Evolutionary conservation across 2,888 invertebrate species (phyloP).

Genomic region (Bombyx huttoni): DNA sequence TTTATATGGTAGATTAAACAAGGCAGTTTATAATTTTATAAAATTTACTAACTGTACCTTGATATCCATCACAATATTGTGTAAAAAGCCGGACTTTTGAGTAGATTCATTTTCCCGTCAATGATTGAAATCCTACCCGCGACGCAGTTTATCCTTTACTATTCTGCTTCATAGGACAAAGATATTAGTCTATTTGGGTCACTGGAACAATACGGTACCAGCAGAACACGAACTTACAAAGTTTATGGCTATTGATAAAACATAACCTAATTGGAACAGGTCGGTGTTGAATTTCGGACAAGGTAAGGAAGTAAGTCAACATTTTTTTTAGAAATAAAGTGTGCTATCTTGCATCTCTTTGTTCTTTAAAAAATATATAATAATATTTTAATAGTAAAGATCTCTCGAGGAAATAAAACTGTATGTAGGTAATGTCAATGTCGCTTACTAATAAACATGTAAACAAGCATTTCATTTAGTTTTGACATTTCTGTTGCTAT

Average conservation of each 20-base stretch:
- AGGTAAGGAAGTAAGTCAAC: too few species aligned
- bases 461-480: constrained; percentile 11
- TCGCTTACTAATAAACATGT: too few species aligned
- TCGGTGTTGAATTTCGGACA: constrained; percentile 2
- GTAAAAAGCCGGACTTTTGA: background rate
- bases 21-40: background rate
- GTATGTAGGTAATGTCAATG: background rate
- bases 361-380: too few species aligned
- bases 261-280: constrained; percentile 11
- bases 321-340: too few species aligned
- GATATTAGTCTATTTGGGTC: constrained; percentile 32
- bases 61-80: background rate
- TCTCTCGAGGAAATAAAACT: too few species aligned
- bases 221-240: constrained; percentile 7
- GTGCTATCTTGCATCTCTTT: too few species aligned
- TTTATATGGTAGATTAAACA: too few species aligned
- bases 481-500: constrained; percentile 36
- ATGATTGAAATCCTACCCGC: background rate
- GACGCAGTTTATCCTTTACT: background rate
- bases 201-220: constrained; percentile 21
- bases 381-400: too few species aligned
- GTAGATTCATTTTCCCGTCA: background rate
- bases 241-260: constrained; percentile 34
- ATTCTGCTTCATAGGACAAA: constrained; percentile 19
- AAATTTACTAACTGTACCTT: background rate